These are phyloP conservation scores for Dermatemys mawii DNA, from an alignment of 2,113 vertebrate species.

Conservation along the genomic window DNA sequence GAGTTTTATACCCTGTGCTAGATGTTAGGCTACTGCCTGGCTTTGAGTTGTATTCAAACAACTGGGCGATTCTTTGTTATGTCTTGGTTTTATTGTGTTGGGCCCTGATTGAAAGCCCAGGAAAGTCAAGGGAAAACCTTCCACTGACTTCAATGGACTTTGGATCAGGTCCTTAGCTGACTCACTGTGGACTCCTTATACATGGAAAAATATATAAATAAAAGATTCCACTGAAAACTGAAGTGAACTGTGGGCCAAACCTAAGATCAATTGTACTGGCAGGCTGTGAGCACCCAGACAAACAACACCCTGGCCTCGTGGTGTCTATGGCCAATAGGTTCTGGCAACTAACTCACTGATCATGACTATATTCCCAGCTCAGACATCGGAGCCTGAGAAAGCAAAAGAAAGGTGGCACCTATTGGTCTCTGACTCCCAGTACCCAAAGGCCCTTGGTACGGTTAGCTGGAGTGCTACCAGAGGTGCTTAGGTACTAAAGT, in stretches of 20 bases:
- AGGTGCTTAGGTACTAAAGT: neutral
- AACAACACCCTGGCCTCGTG: neutral
- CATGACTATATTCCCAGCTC: neutral
- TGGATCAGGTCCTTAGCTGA: neutral
- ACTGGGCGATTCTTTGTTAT: accelerated
- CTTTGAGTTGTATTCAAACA: accelerated
- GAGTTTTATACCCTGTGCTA: neutral
- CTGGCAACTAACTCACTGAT: neutral
- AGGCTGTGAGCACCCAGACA: neutral
- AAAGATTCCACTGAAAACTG: neutral
- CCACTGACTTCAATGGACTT: neutral
- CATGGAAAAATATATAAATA: neutral
- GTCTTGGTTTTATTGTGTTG: neutral
- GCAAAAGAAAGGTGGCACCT: neutral
- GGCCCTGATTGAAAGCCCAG: neutral
- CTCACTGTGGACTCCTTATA: slow-evolving; percentile 8
- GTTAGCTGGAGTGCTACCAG: neutral
- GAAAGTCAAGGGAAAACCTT: neutral
- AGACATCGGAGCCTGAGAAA: neutral
- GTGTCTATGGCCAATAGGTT: neutral
- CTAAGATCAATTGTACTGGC: neutral
- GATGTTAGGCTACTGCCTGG: neutral
- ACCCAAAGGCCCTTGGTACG: neutral
- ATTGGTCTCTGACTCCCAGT: neutral
- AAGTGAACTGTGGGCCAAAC: neutral